Conservation (phyloP, 2,888 invertebrate genomes). For the Phytoseiulus persimilis region DNA sequence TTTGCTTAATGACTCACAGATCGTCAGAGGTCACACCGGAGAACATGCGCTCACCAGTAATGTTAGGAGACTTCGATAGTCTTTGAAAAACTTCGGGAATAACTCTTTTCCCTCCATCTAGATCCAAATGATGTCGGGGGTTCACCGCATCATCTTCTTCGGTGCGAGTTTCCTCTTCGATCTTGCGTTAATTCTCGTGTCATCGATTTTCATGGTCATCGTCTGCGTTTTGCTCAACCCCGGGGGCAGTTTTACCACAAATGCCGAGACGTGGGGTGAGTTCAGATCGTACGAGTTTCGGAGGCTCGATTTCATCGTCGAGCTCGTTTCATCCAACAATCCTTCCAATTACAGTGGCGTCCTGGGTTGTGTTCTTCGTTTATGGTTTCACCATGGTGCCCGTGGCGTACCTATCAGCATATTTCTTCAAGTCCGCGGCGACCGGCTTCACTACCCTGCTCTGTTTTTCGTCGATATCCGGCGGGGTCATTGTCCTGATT, state of each 20-base stretch:
- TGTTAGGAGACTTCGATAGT: background rate
- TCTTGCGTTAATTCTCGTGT: background rate
- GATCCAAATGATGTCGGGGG: conserved; percentile 31
- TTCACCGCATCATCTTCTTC: conserved; percentile 35
- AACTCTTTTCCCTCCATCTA: background rate
- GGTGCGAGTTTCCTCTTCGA: conserved; percentile 18
- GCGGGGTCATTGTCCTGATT: background rate
- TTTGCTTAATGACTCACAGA: background rate
- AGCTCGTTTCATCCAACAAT: background rate
- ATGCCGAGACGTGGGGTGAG: conserved; percentile 20
- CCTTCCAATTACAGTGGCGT: background rate
- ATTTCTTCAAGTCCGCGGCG: conserved; percentile 20
- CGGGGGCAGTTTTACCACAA: background rate
- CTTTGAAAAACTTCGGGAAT: background rate
- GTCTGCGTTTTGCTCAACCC: background rate
- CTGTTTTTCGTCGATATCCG: background rate
- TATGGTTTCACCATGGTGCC: conserved; percentile 31
- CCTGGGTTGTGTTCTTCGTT: background rate
- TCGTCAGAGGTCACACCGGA: no score
- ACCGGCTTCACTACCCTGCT: conserved; percentile 13
- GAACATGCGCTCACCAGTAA: no score
- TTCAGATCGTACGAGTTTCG: background rate
- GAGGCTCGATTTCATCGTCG: no score
- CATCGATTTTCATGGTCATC: conserved; percentile 6
- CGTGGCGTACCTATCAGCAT: conserved; percentile 9